Evolutionary conservation across 2,113 vertebrate species (phyloP).

Genomic region (Leptobrachium leishanense): DNA sequence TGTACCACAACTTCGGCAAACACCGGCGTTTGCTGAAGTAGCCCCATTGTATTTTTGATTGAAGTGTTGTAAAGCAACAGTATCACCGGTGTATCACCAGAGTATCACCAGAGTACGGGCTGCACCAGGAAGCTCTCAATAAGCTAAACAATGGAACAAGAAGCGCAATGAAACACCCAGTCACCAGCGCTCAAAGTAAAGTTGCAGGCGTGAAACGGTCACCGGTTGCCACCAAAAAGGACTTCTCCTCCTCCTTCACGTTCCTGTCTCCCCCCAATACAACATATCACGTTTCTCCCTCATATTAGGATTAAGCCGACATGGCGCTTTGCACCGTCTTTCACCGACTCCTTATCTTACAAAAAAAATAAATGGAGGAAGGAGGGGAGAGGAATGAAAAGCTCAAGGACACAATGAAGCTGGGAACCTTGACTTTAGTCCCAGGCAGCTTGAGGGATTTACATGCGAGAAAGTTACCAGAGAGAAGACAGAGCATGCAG

Average conservation of each 20-base stretch:
- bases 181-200: too few species aligned
- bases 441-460: slow-evolving; percentile 33
- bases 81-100: too few species aligned
- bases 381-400: slow-evolving; percentile 51
- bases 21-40: too few species aligned
- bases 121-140: too few species aligned
- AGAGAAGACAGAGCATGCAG: background rate
- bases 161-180: too few species aligned
- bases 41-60: too few species aligned
- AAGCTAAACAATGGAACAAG: too few species aligned
- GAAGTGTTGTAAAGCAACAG: too few species aligned
- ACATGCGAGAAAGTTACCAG: background rate
- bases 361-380: slow-evolving; percentile 19
- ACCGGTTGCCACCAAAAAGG: slow-evolving; percentile 55
- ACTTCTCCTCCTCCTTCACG: slow-evolving; percentile 56
- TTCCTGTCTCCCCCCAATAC: slow-evolving; percentile 55
- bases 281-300: slow-evolving; percentile 64
- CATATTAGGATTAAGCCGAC: slow-evolving; percentile 59
- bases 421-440: slow-evolving; percentile 48
- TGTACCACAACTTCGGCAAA: too few species aligned
- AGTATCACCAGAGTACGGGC: too few species aligned
- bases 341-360: slow-evolving; percentile 64
- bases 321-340: slow-evolving; percentile 68
- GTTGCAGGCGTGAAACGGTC: background rate
- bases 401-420: slow-evolving; percentile 61